Evolutionary conservation across 2,888 invertebrate species (phyloP), one percentile per base, ranked within the genome.

Genomic region (Agrochola lota): DNA sequence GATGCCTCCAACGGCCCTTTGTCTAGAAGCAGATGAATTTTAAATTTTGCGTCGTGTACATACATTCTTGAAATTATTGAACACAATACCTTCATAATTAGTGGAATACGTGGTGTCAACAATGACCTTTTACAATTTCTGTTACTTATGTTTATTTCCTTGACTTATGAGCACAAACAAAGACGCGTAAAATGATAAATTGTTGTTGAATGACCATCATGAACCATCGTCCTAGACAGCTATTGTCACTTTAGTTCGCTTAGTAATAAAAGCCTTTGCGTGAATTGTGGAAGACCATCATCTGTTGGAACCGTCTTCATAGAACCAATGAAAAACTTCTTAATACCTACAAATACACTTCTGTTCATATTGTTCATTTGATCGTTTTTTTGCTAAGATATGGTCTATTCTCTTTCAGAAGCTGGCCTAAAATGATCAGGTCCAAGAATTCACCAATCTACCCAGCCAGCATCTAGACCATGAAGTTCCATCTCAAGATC

Each of bases 51-150:
- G 17, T 74, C 64, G 20, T 60, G 46, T 40, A 74, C 30, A 73
- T 75, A 74, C 30, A 73, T 75, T 83, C 72, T 52, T 67, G 49
- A 67, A 79, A 70, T 83, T 40, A 67, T 64, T 64, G 30, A 70
- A 70, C 70, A 84, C 86, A 84, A 75, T 85, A 67, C 52, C 30
- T 35, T 11, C 66, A 52, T 71, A 75, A 84, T 85, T 73, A 83
- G 75, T 43, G 26, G 72, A 83, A 78, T 74, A 74, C 60, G 59
- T 75, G 75, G 74, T 78, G 73, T 83, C 64, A 71, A 83, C 72
- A 84, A 84, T 73, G 73, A 83, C 49, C 67, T 64, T 68, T 71
- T 75, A 71, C 52, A 55, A 62, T 71, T 66, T 55, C 15, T 71
- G 30, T 70, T 9, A 43, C 43, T 43, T 40, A 68, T 26, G 69